Evolutionary conservation across 2,888 invertebrate genomes (phyloP), one percentile per base, ranked within the genome.

Genomic region (Thera obeliscata): DNA sequence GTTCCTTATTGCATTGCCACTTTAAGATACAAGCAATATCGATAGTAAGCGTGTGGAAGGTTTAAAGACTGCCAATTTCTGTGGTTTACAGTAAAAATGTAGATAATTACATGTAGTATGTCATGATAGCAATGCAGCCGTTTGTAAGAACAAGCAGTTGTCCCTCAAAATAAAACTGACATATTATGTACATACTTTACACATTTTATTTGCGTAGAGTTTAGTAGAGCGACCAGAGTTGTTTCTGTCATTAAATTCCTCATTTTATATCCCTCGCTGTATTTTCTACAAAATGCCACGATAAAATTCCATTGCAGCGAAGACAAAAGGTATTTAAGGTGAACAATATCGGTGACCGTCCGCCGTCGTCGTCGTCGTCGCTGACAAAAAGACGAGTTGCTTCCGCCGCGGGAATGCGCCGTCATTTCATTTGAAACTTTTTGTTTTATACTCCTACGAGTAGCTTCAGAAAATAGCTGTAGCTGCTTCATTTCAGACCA

Each of bases 261-360:
- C 50, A 50, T 50, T 56, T 22, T 55, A 49, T 54, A 22, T 61
- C 11, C 0, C 41, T 33, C 22, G 54, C 33, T 56, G 48, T 59
- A 64, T 61, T 65, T 65, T 59, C 43, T 46, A 54, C 52, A 66
- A 66, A 69, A 60, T 60, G 52, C 56, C 52, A 48, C 56, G 58
- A 66, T 69, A 61, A 69, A 69, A 64, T 62, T 69, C 54, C 62
- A 60, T 59, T 62, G 66, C 60, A 67, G 48, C 56, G 38, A 49
- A 66, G 69, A 69, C 69, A 69, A 69, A 69, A 69, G 69, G 69
- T 69, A 69, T 69, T 69, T 69, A 58, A 69, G 65, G 69, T 69
- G 69, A 69, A 65, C 69, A 69, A 65, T 69, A 66, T 66, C 69
- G 69, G 69, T 66, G 63, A 56, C 63, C 56, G 66, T 22, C 52